phyloP scores from a whole-genome alignment of 2,113 vertebrate genomes.

The Nesoenas mayeri region DNA sequence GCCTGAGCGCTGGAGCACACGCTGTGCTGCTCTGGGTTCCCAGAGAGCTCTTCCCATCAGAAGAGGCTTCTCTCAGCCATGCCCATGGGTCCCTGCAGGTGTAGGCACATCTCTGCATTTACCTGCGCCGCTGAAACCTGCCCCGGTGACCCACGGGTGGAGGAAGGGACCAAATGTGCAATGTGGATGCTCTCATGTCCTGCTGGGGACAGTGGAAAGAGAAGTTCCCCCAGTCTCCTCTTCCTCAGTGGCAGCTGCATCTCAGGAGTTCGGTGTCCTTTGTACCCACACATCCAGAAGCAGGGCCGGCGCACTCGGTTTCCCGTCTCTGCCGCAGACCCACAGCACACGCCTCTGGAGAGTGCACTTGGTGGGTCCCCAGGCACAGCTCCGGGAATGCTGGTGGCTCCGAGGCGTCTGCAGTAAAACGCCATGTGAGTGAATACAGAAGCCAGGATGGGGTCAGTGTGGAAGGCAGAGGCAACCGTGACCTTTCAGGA shows the following conservation, averaged over 20 bases:
- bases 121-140: neutral
- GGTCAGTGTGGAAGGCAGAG: neutral
- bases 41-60: neutral
- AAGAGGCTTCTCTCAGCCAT: neutral
- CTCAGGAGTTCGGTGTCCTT: neutral
- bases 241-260: neutral
- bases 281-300: neutral
- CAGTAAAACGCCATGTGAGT: neutral
- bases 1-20: neutral
- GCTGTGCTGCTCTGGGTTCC: neutral
- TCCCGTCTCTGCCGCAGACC: neutral
- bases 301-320: neutral
- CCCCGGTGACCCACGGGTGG: neutral
- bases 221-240: neutral
- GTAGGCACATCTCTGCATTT: neutral
- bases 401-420: fast-evolving
- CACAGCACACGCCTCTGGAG: neutral
- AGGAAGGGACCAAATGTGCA: neutral
- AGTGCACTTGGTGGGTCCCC: neutral
- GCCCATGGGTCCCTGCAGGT: neutral
- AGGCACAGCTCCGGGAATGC: neutral
- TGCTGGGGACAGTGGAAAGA: neutral
- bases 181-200: neutral
- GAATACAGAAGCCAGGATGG: fast-evolving
- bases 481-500: neutral